Conservation (phyloP, 2,797 vertebrate species). For the Molossus alvarezi region DNA sequence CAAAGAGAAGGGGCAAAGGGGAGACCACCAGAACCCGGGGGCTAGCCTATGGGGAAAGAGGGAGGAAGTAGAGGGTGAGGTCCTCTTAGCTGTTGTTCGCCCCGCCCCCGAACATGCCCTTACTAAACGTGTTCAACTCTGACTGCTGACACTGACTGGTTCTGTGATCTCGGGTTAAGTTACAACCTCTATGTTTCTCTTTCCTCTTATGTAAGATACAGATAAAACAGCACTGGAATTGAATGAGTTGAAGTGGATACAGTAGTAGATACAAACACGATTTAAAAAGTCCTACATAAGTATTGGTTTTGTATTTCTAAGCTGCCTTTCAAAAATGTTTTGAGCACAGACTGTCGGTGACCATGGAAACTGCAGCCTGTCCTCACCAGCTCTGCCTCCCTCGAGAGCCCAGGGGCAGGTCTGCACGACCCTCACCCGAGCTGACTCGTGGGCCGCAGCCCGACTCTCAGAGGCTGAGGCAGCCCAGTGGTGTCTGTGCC, state of each 20-base stretch:
- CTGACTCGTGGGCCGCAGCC: too few relatives aligned
- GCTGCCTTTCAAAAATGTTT: not conserved
- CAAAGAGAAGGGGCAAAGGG: too few relatives aligned
- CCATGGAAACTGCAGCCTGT: not conserved
- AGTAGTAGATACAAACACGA: not conserved
- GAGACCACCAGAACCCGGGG: not conserved
- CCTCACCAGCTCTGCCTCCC: not conserved
- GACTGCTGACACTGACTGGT: not conserved
- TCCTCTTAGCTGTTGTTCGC: not conserved
- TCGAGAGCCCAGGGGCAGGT: not conserved
- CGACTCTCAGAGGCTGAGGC: not conserved
- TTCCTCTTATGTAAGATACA: not conserved
- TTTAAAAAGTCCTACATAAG: not conserved
- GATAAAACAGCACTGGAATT: not conserved
- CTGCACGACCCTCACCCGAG: too few relatives aligned
- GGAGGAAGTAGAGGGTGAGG: not conserved
- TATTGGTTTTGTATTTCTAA: not conserved
- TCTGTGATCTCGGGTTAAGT: not conserved
- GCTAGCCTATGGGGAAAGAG: not conserved
- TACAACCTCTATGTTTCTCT: not conserved
- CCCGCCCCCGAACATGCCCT: not conserved
- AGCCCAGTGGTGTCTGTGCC: not conserved
- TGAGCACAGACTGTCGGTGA: not conserved
- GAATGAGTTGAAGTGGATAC: not conserved
- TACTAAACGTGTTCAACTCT: not conserved